Percentiles rank a stretch among this genome's conserved stretches.
Conservation (phyloP, 2,797 vertebrate genomes). For the Eospalax fontanierii region DNA sequence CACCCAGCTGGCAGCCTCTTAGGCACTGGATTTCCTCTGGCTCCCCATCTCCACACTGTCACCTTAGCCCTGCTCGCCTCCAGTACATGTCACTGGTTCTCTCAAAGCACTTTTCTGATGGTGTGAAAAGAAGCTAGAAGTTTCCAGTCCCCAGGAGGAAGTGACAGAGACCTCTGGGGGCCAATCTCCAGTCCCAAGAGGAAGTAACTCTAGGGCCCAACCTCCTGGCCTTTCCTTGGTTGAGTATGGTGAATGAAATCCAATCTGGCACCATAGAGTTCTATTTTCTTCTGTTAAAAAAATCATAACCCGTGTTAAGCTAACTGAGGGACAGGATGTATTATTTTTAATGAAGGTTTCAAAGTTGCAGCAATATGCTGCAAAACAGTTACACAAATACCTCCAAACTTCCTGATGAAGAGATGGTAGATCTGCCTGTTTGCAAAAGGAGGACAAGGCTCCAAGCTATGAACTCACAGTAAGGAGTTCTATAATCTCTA, state of each 20-base stretch:
- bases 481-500: neutral
- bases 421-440: slow-evolving; percentile 10
- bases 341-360: slow-evolving; percentile 61
- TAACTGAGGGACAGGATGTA: slow-evolving; percentile 58
- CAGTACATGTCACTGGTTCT: neutral
- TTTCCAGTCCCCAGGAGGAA: slow-evolving; percentile 13
- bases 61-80: neutral
- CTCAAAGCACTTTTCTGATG: neutral
- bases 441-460: slow-evolving; percentile 29
- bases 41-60: neutral
- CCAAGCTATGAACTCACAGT: neutral
- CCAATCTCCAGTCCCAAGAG: neutral
- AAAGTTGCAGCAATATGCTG: slow-evolving; percentile 51
- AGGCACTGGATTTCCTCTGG: neutral
- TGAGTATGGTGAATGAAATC: neutral
- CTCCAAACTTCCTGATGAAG: slow-evolving; percentile 57
- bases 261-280: slow-evolving; percentile 48
- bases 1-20: neutral
- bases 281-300: slow-evolving; percentile 33
- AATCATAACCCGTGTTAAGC: slow-evolving; percentile 22
- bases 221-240: neutral
- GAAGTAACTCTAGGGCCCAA: neutral
- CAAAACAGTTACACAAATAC: slow-evolving; percentile 72
- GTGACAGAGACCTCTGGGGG: neutral
- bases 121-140: neutral